Evolutionary conservation across 2,888 invertebrate species (phyloP).

Genomic region (Metallyticus violacea): DNA sequence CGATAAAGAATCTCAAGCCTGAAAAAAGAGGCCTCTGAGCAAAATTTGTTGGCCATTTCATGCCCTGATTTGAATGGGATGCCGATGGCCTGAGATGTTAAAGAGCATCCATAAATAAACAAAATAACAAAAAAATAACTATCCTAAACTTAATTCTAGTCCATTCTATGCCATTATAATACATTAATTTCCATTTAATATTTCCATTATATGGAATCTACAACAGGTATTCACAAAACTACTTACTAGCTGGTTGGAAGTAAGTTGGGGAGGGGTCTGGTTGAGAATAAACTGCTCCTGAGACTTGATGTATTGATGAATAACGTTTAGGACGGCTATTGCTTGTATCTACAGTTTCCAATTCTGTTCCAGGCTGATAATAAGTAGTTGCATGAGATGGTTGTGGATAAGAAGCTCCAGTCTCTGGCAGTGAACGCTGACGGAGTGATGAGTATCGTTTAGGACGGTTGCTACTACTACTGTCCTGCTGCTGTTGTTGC

Average conservation of each 20-base stretch:
- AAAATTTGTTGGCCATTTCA: too few species aligned
- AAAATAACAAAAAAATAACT: too few species aligned
- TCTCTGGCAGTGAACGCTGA: constrained; percentile 57
- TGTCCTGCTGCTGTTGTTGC: constrained; percentile 29
- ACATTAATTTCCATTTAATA: too few species aligned
- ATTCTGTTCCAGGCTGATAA: constrained; percentile 18
- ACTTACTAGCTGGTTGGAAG: constrained; percentile 7
- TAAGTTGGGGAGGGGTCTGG: not conserved
- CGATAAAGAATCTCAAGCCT: too few species aligned
- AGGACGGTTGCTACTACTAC: constrained; percentile 49
- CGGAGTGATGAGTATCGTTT: constrained; percentile 68
- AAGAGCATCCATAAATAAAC: too few species aligned
- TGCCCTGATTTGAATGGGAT: too few species aligned
- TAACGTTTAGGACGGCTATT: constrained; percentile 11
- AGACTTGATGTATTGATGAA: not conserved
- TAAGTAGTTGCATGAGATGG: constrained; percentile 30
- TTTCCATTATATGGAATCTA: too few species aligned
- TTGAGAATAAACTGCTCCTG: not conserved
- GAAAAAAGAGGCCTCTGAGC: too few species aligned
- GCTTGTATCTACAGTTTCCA: constrained; percentile 6
- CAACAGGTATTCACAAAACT: too few species aligned
- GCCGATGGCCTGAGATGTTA: too few species aligned
- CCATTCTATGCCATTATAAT: too few species aligned
- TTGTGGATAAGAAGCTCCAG: constrained; percentile 42
- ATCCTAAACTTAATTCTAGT: too few species aligned